phyloP scores from a whole-genome alignment of 30 jellyfish, hydroid and myxozoan species.

The Chironex yamaguchii region DNA sequence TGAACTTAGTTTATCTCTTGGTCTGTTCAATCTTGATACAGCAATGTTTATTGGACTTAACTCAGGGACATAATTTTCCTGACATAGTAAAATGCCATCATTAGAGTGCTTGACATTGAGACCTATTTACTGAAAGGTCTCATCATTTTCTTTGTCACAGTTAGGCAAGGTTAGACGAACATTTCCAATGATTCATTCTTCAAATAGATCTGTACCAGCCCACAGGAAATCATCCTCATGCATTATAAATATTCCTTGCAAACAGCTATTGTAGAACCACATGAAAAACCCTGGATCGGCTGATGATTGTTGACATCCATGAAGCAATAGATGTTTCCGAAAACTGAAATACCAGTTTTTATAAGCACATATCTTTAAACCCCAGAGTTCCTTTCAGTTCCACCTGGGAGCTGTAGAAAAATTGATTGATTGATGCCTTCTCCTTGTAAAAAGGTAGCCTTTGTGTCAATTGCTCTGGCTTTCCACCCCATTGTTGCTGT shows the following conservation, averaged over 20 bases:
- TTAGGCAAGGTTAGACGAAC: background rate
- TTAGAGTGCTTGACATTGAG: background rate
- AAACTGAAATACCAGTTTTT: conserved; percentile 8
- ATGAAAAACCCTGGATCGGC: conserved; percentile 9
- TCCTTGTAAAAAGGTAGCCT: conserved; percentile 51
- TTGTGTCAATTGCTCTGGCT: conserved; percentile 35
- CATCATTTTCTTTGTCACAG: background rate
- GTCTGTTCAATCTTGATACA: background rate
- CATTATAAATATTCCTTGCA: conserved; percentile 14
- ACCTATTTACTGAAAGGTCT: conserved; percentile 6
- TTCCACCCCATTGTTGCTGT: conserved; percentile 33
- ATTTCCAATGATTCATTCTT: background rate
- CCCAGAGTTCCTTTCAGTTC: background rate
- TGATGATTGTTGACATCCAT: conserved; percentile 28
- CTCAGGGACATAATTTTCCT: background rate
- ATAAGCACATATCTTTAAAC: background rate
- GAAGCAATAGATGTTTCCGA: background rate
- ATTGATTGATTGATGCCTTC: conserved; percentile 7
- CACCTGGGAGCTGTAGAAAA: conserved; percentile 13
- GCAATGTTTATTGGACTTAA: background rate
- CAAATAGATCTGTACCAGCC: conserved; percentile 8
- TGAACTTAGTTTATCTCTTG: conserved; percentile 10
- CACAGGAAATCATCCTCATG: conserved; percentile 15
- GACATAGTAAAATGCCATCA: too few species aligned
- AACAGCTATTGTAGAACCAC: background rate